A percentile compares a stretch with the other conserved stretches of the same genome.
These are phyloP conservation scores for Catonia carolina DNA, from an alignment of 2,888 invertebrate species.

Conservation along the genomic window DNA sequence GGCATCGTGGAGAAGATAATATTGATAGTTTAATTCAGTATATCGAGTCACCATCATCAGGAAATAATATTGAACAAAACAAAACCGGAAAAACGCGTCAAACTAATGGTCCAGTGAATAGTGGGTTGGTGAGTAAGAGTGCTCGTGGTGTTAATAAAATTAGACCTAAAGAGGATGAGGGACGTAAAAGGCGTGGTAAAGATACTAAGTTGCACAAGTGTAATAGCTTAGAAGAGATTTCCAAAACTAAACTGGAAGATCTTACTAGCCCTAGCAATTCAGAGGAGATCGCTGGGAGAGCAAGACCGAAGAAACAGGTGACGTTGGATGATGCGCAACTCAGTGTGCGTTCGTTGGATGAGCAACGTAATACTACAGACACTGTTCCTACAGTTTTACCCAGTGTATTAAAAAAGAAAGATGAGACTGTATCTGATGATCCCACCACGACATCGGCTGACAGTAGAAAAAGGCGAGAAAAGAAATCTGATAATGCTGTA, in stretches of 20 bases:
- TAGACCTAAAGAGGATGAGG: conserved; percentile 41
- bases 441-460: not conserved
- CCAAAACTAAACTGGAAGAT: conserved; percentile 66
- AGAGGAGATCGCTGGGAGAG: conserved; percentile 20
- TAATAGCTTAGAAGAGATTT: conserved; percentile 74
- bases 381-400: too few relatives aligned
- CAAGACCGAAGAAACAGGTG: conserved; percentile 27
- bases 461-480: not conserved
- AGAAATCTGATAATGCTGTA: not conserved
- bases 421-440: not conserved
- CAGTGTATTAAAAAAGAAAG: too few relatives aligned
- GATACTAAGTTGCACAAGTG: conserved; percentile 55
- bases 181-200: conserved; percentile 29
- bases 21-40: conserved; percentile 70
- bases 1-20: conserved; percentile 70
- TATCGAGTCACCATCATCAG: conserved; percentile 49
- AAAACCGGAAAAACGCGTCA: conserved; percentile 38
- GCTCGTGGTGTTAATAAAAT: conserved; percentile 42
- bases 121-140: conserved; percentile 37
- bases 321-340: conserved; percentile 27
- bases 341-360: not conserved
- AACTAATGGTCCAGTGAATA: conserved; percentile 35
- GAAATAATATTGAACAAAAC: conserved; percentile 25
- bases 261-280: conserved; percentile 46
- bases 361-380: too few relatives aligned